These are phyloP conservation scores for Blastobasis adustella DNA, from an alignment of 2,888 invertebrate species.

Conservation along the genomic window DNA sequence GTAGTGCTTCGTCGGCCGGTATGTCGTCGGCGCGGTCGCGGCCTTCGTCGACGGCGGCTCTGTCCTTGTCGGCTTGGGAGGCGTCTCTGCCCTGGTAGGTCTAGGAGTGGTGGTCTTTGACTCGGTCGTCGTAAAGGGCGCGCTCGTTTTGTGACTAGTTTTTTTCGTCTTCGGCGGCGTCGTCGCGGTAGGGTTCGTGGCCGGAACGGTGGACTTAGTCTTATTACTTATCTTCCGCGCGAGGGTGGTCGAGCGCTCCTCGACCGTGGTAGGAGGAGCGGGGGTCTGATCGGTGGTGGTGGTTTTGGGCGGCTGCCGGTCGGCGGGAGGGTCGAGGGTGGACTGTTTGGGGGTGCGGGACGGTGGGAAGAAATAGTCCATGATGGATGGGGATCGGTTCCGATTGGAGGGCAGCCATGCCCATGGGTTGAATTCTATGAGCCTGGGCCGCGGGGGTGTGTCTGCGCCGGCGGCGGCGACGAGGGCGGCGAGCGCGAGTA, in stretches of 20 bases:
- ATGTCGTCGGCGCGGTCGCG: constrained; percentile 42
- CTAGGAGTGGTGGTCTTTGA: constrained; percentile 24
- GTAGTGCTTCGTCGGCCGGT: constrained; percentile 68
- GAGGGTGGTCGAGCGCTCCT: constrained; percentile 56
- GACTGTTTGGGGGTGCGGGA: constrained; percentile 70
- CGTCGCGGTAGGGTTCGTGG: constrained; percentile 50
- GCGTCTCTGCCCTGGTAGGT: constrained; percentile 40
- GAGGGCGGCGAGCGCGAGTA: constrained; percentile 57
- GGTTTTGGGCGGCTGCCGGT: constrained; percentile 49
- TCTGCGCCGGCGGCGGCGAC: constrained; percentile 34
- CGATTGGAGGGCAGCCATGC: constrained; percentile 62
- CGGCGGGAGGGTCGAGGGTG: constrained; percentile 57
- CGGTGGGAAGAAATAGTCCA: constrained; percentile 70
- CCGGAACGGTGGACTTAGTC: constrained; percentile 54
- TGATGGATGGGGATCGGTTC: constrained; percentile 62
- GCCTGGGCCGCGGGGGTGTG: constrained; percentile 55
- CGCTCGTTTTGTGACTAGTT: constrained; percentile 44
- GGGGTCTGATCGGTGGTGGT: constrained; percentile 40
- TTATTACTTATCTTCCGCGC: constrained; percentile 55
- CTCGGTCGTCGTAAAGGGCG: constrained; percentile 30
- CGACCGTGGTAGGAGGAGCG: constrained; percentile 42
- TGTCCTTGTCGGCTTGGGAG: constrained; percentile 44
- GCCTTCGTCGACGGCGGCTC: constrained; percentile 43
- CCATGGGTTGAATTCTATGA: constrained; percentile 66
- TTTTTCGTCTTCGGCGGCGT: constrained; percentile 56